Conservation (phyloP, 2,113 vertebrate genomes). For the Caranx melampygus region DNA sequence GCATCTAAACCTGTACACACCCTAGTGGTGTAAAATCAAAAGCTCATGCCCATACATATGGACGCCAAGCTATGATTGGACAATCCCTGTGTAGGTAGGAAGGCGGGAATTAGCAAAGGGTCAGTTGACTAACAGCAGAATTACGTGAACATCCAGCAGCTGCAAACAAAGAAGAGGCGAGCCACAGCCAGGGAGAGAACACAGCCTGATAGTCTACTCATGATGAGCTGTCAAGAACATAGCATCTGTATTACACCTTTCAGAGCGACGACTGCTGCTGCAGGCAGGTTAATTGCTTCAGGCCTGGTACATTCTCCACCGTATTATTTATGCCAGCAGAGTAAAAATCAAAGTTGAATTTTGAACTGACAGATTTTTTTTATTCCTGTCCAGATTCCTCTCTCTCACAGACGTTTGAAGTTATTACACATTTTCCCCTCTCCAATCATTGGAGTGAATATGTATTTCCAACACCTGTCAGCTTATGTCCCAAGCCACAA, state of each 20-base stretch:
- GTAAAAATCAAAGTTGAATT: slow-evolving; percentile 6
- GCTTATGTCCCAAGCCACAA: slow-evolving; percentile 11
- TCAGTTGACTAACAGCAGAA: neutral
- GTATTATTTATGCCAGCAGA: neutral
- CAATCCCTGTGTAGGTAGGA: neutral
- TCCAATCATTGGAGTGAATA: slow-evolving; percentile 32
- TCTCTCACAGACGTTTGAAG: slow-evolving; percentile 23
- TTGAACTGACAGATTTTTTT: slow-evolving; percentile 12
- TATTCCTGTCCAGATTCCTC: slow-evolving; percentile 17
- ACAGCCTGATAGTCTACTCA: neutral
- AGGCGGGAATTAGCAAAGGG: neutral
- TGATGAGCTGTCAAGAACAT: neutral
- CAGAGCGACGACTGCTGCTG: neutral
- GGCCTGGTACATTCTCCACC: neutral
- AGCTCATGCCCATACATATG: neutral
- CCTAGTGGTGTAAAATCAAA: neutral
- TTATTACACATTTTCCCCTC: slow-evolving; percentile 9
- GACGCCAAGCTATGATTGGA: neutral
- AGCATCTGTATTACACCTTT: neutral
- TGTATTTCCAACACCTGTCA: slow-evolving; percentile 39
- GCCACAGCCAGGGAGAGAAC: neutral
- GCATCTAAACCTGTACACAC: neutral
- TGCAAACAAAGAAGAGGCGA: slow-evolving; percentile 19
- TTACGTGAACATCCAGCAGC: neutral
- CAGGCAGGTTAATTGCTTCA: neutral